These are phyloP conservation scores for Trichogramma dendrolimi DNA, from an alignment of 2,888 invertebrate genomes.

Conservation along the genomic window DNA sequence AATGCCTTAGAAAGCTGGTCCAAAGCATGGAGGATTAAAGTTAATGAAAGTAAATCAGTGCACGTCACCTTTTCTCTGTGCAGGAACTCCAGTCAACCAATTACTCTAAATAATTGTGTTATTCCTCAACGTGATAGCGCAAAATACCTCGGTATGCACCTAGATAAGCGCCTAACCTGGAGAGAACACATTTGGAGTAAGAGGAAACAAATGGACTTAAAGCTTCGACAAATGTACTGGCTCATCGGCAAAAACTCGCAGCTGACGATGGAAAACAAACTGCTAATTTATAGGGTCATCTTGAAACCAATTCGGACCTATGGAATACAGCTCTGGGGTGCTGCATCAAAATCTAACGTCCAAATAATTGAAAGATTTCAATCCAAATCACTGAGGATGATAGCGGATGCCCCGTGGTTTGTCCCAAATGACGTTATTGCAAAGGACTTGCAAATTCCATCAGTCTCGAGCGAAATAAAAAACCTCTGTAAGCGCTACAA, in stretches of 20 bases:
- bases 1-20: neutral
- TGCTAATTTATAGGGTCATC: conserved; percentile 9
- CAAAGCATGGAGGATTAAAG: neutral
- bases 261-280: conserved; percentile 8
- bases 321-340: no score
- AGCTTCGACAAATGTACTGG: conserved; percentile 1
- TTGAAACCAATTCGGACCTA: conserved; percentile 20
- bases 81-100: neutral
- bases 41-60: neutral
- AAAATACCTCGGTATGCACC: neutral
- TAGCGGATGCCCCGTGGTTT: no score
- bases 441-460: no score
- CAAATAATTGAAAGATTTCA: no score
- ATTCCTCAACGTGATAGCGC: neutral
- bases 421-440: no score
- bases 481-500: no score
- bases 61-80: neutral
- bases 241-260: neutral
- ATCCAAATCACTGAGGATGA: no score
- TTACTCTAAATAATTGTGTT: neutral
- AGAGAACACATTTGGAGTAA: neutral
- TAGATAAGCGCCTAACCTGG: neutral
- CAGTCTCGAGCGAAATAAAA: no score
- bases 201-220: neutral
- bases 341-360: no score